These are phyloP conservation scores for Pachliopta kotzebuea DNA, from an alignment of 2,888 invertebrate genomes.

Conservation along the genomic window DNA sequence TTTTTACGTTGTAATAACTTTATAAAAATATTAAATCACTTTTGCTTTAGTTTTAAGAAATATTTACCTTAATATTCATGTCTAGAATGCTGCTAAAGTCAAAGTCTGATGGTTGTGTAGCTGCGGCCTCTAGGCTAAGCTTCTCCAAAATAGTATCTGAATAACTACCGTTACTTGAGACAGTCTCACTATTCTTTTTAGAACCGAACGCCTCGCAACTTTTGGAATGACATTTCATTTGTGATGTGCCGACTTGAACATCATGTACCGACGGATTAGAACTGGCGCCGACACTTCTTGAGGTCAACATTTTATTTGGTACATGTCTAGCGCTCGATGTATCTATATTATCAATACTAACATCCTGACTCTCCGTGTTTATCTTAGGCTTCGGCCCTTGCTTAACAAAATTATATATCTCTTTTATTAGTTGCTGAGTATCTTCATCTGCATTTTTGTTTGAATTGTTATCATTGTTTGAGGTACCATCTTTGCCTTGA, in stretches of 20 bases:
- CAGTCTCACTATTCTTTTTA: constrained; percentile 42
- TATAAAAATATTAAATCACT: background rate
- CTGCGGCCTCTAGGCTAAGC: constrained; percentile 51
- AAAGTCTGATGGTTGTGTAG: constrained; percentile 45
- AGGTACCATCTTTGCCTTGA: constrained; percentile 38
- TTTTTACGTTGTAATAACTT: constrained; percentile 1
- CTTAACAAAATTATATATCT: constrained; percentile 66
- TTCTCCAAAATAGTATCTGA: constrained; percentile 65
- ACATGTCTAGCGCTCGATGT: constrained; percentile 21
- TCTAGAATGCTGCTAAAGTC: constrained; percentile 41
- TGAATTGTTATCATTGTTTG: constrained; percentile 38
- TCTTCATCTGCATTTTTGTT: constrained; percentile 40
- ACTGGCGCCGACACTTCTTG: constrained; percentile 55
- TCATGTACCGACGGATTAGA: constrained; percentile 51
- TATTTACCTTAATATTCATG: constrained; percentile 43
- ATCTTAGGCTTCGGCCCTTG: constrained; percentile 44
- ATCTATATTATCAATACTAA: constrained; percentile 16
- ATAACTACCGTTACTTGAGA: constrained; percentile 51
- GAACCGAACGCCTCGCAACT: constrained; percentile 69
- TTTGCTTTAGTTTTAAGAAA: background rate
- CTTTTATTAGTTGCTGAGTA: constrained; percentile 66
- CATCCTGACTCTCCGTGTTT: constrained; percentile 38
- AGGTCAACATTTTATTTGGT: constrained; percentile 40
- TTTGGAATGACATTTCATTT: constrained; percentile 58
- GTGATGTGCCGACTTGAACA: constrained; percentile 58